Base-by-base conservation (phyloP, 2,113 vertebrate species). In the Trichechus manatus region DNA sequence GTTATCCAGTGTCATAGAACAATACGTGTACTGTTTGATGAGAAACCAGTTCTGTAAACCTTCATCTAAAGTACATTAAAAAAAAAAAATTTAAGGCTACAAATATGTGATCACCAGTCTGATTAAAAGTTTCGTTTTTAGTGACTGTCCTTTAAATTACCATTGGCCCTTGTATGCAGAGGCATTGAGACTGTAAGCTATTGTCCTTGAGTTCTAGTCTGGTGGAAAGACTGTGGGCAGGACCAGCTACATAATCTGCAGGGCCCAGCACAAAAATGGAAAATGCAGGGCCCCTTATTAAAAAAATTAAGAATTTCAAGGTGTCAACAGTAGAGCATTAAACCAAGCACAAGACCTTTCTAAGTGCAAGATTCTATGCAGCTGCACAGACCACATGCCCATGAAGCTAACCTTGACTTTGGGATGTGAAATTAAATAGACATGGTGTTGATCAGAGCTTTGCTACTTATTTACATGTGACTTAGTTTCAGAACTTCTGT, bases 221-320 rank as follows among this genome's bases (percentile, higher is more conserved):
- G 56, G n/a, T 74, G 56, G 91, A 72, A 97, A 80, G 78, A 93
- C 23, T 47, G 3, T 33, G 3, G 85, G 33, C 63, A 59, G 36
- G 3, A 88, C 19, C 15, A 85, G 66, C 64, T 94, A 56, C 25
- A 39, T 95, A 88, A 89, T 95, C 86, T 86, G 11, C 68, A 93
- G 39, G 23, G 14, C 33, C 70, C 22, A 39, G 44, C 44, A 17
- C 63, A 75, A 50, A 72, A 83, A 87, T n/a, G 36, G 36, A 77
- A 94, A 87, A 75, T n/a, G 33, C 61, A 50, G 25, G 50, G 17
- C 20, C 56, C 4, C 14, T 94, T 66, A 13, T 96, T 87, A 5
- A 68, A 72, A 72, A 95, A 94, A 74, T 77, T 79, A 68, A 95
- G 86, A 96, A 93, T 91, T 91, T 91, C 33, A 93, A 92, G 44